Evolutionary conservation across 1,140 invertebrate species (phyloP).

Genomic region (Muscidifurax raptorellus): DNA sequence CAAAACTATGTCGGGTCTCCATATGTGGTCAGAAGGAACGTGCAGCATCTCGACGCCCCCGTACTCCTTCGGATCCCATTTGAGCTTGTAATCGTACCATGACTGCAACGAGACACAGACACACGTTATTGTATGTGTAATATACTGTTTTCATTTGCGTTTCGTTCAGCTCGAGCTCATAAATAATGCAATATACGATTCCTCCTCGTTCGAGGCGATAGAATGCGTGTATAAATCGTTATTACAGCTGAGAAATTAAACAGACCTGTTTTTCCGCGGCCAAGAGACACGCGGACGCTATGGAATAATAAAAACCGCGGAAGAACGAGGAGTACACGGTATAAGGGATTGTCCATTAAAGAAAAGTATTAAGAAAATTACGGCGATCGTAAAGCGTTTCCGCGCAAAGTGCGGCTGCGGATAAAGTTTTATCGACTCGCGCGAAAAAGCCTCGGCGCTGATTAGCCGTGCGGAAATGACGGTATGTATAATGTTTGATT

Average conservation of each 20-base stretch:
- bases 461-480: neutral
- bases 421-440: neutral
- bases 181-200: no score
- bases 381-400: neutral
- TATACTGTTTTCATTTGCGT: neutral
- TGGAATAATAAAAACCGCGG: neutral
- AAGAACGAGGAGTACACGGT: neutral
- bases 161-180: neutral
- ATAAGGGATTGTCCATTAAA: neutral
- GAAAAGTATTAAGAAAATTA: constrained; percentile 15
- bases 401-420: neutral
- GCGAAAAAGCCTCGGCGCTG: neutral
- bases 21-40: constrained; percentile 96
- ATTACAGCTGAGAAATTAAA: neutral
- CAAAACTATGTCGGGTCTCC: constrained; percentile 96
- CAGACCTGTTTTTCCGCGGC: no score
- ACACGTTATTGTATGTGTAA: neutral
- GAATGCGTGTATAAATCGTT: no score
- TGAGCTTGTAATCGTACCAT: constrained; percentile 97
- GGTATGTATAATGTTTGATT: no score
- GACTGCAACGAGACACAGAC: constrained; percentile 79
- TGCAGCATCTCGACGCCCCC: constrained; percentile 96
- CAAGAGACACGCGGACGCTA: no score
- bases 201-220: no score
- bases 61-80: constrained; percentile 96